Evolutionary conservation across 2,113 vertebrate species (phyloP).

Genomic region (Dryoscopus gambensis): DNA sequence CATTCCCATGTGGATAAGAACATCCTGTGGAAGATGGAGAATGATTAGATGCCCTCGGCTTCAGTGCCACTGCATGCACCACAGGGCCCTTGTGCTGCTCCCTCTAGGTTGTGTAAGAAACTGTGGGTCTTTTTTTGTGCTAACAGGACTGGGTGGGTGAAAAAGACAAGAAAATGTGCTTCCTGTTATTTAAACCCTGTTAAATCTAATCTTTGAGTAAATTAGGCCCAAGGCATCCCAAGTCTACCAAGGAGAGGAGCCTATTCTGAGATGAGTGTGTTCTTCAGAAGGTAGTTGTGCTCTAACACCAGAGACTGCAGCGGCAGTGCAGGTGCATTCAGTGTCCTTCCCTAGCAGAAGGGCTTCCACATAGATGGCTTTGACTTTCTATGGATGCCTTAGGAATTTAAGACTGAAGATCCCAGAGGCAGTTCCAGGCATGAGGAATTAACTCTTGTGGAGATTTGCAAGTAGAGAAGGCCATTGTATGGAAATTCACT

Average conservation of each 20-base stretch:
- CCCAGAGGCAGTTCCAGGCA: background rate
- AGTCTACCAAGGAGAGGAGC: background rate
- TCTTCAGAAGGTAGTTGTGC: background rate
- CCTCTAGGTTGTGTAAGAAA: background rate
- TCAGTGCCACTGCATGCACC: background rate
- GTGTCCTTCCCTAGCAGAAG: background rate
- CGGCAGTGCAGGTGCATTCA: background rate
- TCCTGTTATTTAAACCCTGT: background rate
- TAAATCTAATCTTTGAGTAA: background rate
- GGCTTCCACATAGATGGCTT: background rate
- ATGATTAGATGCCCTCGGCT: background rate
- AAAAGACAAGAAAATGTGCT: background rate
- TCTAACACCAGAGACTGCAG: background rate
- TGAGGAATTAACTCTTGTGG: background rate
- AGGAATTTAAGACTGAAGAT: background rate
- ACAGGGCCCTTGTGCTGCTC: background rate
- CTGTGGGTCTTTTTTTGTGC: background rate
- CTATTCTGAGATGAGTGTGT: background rate
- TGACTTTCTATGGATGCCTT: background rate
- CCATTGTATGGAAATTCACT: background rate
- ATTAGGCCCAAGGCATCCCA: background rate
- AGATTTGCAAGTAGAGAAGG: background rate
- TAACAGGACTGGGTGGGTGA: accelerated
- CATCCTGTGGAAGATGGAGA: background rate
- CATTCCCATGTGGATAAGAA: background rate